phyloP scores from a whole-genome alignment of 2,797 vertebrate species.

The Sphaeramia orbicularis region DNA sequence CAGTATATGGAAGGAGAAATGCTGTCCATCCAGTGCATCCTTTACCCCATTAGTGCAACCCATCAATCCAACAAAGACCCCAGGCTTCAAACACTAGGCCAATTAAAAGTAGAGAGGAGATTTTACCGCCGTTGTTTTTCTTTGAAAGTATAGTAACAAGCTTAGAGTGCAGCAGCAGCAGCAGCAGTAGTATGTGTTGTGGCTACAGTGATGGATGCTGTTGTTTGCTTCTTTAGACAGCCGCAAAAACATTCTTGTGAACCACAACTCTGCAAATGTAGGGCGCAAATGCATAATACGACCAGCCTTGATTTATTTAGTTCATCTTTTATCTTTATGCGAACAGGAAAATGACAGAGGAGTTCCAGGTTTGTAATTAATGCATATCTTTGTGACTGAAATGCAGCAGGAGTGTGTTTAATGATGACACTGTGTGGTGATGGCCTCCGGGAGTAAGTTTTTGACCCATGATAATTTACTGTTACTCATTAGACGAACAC shows the following conservation, averaged over 20 bases:
- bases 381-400: slow-evolving; percentile 22
- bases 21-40: slow-evolving; percentile 15
- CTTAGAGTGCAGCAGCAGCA: slow-evolving; percentile 19
- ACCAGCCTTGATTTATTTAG: slow-evolving; percentile 12
- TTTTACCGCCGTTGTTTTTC: slow-evolving; percentile 52
- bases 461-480: slow-evolving; percentile 20
- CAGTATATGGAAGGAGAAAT: slow-evolving; percentile 1
- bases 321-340: neutral
- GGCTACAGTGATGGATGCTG: slow-evolving; percentile 29
- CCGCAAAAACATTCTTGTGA: neutral
- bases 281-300: neutral
- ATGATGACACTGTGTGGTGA: slow-evolving; percentile 28
- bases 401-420: slow-evolving; percentile 8
- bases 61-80: slow-evolving; percentile 30
- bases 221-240: slow-evolving; percentile 7
- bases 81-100: slow-evolving; percentile 30
- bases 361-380: neutral
- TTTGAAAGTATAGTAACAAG: slow-evolving; percentile 47
- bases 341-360: neutral
- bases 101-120: slow-evolving; percentile 52
- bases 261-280: slow-evolving; percentile 7
- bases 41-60: slow-evolving; percentile 32
- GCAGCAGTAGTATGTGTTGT: slow-evolving; percentile 23
- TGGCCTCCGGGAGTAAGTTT: slow-evolving; percentile 4
- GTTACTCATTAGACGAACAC: slow-evolving; percentile 25